Conservation (phyloP, 2,888 invertebrate genomes). For the Eristalis arbustorum region DNA sequence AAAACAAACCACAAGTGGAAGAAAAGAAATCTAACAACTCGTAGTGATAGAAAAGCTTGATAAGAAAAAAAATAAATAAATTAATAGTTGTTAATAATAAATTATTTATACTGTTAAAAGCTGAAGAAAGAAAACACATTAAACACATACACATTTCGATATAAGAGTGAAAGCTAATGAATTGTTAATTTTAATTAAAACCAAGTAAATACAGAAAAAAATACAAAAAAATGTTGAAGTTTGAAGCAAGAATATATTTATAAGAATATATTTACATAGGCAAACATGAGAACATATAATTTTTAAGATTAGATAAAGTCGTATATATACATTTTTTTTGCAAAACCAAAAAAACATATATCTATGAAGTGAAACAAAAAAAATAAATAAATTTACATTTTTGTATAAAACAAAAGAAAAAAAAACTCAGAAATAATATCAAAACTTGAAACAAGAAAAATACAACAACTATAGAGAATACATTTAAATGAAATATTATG, state of each 20-base stretch:
- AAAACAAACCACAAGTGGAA: not conserved
- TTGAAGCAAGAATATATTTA: constrained; percentile 62
- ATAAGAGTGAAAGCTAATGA: constrained; percentile 61
- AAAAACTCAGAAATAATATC: constrained; percentile 42
- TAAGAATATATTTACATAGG: constrained; percentile 59
- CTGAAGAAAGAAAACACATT: constrained; percentile 32
- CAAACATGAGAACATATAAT: constrained; percentile 20
- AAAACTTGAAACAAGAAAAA: constrained; percentile 29
- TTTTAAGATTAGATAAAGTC: constrained; percentile 59
- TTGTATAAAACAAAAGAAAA: constrained; percentile 61
- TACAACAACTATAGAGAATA: constrained; percentile 16
- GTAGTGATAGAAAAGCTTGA: constrained; percentile 67
- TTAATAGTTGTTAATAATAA: constrained; percentile 64
- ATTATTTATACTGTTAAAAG: constrained; percentile 55
- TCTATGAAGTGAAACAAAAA: constrained; percentile 22
- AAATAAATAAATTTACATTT: constrained; percentile 65
- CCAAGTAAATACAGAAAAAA: not conserved
- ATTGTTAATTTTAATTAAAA: constrained; percentile 62
- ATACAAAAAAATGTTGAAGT: constrained; percentile 59
- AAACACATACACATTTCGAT: constrained; percentile 52
- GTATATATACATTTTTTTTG: constrained; percentile 60
- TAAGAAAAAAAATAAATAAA: constrained; percentile 15
- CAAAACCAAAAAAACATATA: constrained; percentile 18
- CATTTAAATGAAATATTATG: not conserved
- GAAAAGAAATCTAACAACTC: constrained; percentile 30